These are phyloP conservation scores for Macrotrachela quadricornifera DNA, from an alignment of 1,140 invertebrate species.

Conservation along the genomic window DNA sequence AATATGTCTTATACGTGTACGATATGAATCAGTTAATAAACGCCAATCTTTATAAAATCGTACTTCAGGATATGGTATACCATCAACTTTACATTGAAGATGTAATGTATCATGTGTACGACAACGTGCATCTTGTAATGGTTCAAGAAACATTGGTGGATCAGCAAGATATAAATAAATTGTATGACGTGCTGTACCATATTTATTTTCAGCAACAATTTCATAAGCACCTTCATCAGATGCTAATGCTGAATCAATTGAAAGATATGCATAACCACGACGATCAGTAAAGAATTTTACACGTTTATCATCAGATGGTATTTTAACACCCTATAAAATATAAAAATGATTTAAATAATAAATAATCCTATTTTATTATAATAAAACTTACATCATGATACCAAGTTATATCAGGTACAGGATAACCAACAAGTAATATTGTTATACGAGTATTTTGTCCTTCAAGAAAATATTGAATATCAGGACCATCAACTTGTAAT, in stretches of 20 bases:
- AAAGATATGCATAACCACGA: constrained; percentile 48
- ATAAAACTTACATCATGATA: constrained; percentile 22
- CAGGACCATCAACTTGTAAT: constrained; percentile 60
- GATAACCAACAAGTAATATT: constrained; percentile 79
- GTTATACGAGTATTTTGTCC: constrained; percentile 61
- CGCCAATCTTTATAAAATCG: constrained; percentile 49
- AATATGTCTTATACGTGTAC: constrained; percentile 13
- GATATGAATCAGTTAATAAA: constrained; percentile 17
- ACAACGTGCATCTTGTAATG: constrained; percentile 53
- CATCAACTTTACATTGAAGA: constrained; percentile 61
- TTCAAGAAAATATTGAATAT: constrained; percentile 63
- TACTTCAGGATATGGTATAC: constrained; percentile 74
- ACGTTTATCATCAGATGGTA: not conserved
- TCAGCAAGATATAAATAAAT: constrained; percentile 69
- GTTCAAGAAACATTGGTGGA: constrained; percentile 62
- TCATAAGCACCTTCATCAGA: constrained; percentile 71
- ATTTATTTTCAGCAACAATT: constrained; percentile 70
- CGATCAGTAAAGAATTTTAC: constrained; percentile 46
- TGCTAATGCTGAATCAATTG: constrained; percentile 6
- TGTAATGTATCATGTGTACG: constrained; percentile 40
- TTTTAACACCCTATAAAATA: not conserved
- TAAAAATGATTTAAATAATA: not conserved
- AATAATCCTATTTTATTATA: not conserved
- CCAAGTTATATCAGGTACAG: constrained; percentile 66
- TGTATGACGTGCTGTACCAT: constrained; percentile 56